These are phyloP conservation scores for Calcarius ornatus DNA, from an alignment of 2,113 vertebrate species.

Conservation along the genomic window DNA sequence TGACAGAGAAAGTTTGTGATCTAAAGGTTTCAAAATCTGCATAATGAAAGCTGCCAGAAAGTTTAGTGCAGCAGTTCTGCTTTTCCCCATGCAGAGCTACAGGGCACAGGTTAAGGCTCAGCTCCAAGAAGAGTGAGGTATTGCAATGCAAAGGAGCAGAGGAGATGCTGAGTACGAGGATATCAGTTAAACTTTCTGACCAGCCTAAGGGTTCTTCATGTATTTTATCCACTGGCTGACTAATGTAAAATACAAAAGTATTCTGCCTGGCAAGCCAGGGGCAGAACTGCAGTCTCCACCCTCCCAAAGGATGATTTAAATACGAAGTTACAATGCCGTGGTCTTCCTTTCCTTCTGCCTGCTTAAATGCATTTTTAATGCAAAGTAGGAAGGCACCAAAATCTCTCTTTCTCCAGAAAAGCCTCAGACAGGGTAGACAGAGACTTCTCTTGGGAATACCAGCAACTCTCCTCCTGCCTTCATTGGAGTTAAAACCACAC, in stretches of 20 bases:
- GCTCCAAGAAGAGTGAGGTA: background rate
- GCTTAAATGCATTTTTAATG: background rate
- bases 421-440: background rate
- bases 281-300: background rate
- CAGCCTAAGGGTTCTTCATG: background rate
- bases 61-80: background rate
- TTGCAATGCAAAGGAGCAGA: background rate
- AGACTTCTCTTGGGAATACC: background rate
- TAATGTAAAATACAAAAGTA: conserved; percentile 8
- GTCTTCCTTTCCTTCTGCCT: background rate
- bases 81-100: background rate
- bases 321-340: background rate
- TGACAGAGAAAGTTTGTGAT: background rate
- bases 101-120: background rate
- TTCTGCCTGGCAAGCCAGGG: background rate
- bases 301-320: background rate
- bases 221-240: background rate
- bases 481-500: background rate
- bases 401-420: background rate
- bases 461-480: background rate
- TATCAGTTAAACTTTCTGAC: background rate
- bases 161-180: background rate
- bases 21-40: background rate
- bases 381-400: background rate
- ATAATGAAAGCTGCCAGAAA: background rate